These are phyloP conservation scores for Brienomyrus brachyistius DNA, from an alignment of 2,113 vertebrate genomes.

Conservation along the genomic window DNA sequence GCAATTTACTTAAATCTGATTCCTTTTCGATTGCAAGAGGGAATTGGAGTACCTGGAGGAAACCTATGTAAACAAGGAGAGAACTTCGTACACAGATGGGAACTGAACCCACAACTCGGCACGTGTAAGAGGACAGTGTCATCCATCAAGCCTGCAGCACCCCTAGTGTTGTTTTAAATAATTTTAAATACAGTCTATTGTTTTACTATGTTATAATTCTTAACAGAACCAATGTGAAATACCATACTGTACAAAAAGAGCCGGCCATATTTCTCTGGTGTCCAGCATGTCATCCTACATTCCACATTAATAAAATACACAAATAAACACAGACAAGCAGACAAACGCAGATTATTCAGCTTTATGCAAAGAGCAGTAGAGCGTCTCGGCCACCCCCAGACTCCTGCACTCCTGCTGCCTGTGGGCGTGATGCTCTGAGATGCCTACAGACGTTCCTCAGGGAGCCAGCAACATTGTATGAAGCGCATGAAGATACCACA, in stretches of 20 bases:
- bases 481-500: background rate
- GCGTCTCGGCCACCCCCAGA: background rate
- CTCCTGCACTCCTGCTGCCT: background rate
- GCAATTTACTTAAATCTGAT: background rate
- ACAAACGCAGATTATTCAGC: background rate
- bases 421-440: conserved; percentile 1
- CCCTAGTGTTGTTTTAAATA: background rate
- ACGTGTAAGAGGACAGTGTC: background rate
- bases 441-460: background rate
- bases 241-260: background rate
- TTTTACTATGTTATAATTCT: background rate
- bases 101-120: background rate
- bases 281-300: background rate
- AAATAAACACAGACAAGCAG: background rate
- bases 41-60: background rate
- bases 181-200: background rate
- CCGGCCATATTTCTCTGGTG: background rate
- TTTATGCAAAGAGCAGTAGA: background rate
- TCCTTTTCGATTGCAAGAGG: background rate
- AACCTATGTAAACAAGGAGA: background rate
- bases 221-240: background rate
- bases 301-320: conserved; percentile 2
- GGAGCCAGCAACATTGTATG: background rate
- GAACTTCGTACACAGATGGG: background rate
- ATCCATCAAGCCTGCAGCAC: background rate